phyloP scores from a whole-genome alignment of 2,797 vertebrate genomes.

The Rhinophrynus dorsalis region DNA sequence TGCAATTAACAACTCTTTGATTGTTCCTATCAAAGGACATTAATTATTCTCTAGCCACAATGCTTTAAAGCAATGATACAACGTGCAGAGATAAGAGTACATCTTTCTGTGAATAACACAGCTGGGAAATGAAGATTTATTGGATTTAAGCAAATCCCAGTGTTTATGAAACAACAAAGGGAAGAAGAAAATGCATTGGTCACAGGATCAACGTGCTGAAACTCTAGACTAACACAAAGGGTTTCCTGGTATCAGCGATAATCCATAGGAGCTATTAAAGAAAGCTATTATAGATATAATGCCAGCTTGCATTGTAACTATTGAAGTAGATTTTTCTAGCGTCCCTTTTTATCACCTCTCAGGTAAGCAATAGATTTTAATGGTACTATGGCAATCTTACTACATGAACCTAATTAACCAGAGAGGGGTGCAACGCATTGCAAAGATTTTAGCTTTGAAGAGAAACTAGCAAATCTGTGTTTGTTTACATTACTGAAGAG shows the following conservation, averaged over 20 bases:
- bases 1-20: slow-evolving; percentile 67
- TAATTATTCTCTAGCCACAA: slow-evolving; percentile 65
- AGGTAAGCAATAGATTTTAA: too few relatives aligned
- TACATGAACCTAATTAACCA: too few relatives aligned
- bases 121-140: slow-evolving; percentile 60
- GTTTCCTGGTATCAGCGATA: background rate
- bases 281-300: too few relatives aligned
- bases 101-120: slow-evolving; percentile 55
- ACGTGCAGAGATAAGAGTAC: slow-evolving; percentile 55
- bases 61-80: slow-evolving; percentile 58
- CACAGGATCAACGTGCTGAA: background rate
- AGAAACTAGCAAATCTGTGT: too few relatives aligned
- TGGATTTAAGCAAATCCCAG: slow-evolving; percentile 7
- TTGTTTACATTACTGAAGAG: too few relatives aligned
- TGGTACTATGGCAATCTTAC: too few relatives aligned
- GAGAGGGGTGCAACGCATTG: too few relatives aligned
- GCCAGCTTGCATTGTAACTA: too few relatives aligned
- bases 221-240: background rate
- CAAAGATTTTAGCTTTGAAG: too few relatives aligned
- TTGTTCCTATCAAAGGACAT: slow-evolving; percentile 61
- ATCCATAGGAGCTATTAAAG: background rate
- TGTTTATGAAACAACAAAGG: slow-evolving; percentile 32
- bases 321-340: too few relatives aligned
- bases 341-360: too few relatives aligned
- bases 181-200: background rate